Evolutionary conservation across 2,113 vertebrate species (phyloP).

Genomic region (Mus pahari): DNA sequence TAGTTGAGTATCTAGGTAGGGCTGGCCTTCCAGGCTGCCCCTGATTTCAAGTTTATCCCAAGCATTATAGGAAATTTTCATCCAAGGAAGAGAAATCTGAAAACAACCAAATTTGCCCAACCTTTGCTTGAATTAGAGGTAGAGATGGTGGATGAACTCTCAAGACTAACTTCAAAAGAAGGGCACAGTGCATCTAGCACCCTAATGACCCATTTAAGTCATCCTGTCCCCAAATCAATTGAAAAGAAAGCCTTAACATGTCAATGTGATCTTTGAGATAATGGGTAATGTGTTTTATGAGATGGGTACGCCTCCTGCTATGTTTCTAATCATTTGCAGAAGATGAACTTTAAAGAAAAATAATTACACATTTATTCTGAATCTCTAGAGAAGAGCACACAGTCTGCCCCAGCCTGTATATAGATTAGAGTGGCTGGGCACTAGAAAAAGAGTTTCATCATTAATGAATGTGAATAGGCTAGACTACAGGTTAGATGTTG

Average conservation of each 20-base stretch:
- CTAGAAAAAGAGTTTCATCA: neutral
- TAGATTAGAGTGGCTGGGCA: neutral
- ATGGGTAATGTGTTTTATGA: neutral
- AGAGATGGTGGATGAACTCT: neutral
- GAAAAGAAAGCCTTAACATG: neutral
- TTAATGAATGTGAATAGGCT: neutral
- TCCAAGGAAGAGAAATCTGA: neutral
- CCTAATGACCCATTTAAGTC: neutral
- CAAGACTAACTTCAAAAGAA: neutral
- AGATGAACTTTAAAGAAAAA: constrained; percentile 24
- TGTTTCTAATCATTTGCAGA: neutral
- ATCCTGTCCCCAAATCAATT: neutral
- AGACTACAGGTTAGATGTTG: neutral
- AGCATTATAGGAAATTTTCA: neutral
- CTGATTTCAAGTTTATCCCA: neutral
- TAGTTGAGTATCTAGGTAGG: neutral
- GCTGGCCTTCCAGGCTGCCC: neutral
- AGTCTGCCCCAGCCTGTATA: neutral
- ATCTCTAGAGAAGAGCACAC: neutral
- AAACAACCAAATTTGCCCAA: neutral
- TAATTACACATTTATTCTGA: neutral
- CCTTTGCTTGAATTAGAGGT: neutral
- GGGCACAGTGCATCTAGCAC: neutral
- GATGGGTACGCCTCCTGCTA: neutral
- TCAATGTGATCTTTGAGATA: neutral